phyloP scores from a whole-genome alignment of 2,113 vertebrate genomes.

The Caranx melampygus region DNA sequence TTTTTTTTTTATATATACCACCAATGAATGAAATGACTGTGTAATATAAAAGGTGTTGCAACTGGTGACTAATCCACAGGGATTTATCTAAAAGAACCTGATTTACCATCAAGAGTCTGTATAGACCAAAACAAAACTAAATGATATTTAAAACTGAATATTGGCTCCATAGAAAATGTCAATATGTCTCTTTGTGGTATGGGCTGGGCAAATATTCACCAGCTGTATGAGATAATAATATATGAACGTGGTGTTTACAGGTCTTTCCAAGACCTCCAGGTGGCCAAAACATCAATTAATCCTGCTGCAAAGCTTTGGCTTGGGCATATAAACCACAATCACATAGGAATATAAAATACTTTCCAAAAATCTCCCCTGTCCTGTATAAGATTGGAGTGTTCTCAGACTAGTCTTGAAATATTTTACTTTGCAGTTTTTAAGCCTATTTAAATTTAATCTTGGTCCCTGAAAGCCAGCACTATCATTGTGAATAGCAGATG shows the following conservation, averaged over 20 bases:
- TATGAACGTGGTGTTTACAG: not conserved
- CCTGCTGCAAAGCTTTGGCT: not conserved
- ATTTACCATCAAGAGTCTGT: not conserved
- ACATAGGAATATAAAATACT: slow-evolving; percentile 6
- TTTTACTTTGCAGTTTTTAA: slow-evolving; percentile 46
- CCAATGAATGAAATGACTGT: not conserved
- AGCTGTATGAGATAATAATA: not conserved
- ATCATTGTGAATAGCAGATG: slow-evolving; percentile 86
- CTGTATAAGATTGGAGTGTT: slow-evolving; percentile 17
- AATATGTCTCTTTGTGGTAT: too few relatives aligned
- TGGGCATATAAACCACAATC: not conserved
- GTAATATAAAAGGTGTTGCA: not conserved
- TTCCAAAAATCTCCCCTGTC: not conserved
- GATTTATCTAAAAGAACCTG: not conserved
- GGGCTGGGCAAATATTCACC: not conserved
- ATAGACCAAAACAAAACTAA: not conserved
- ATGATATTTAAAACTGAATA: not conserved
- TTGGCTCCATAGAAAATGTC: not conserved
- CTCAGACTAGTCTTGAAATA: slow-evolving; percentile 24
- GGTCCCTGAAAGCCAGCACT: slow-evolving; percentile 85
- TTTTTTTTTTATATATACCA: too few relatives aligned
- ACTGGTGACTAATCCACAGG: not conserved
- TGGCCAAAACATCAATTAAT: not conserved
- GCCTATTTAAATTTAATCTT: slow-evolving; percentile 74
- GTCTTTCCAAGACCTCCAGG: not conserved